Conservation (phyloP, 2,797 vertebrate genomes). For the Rachycentron canadum region DNA sequence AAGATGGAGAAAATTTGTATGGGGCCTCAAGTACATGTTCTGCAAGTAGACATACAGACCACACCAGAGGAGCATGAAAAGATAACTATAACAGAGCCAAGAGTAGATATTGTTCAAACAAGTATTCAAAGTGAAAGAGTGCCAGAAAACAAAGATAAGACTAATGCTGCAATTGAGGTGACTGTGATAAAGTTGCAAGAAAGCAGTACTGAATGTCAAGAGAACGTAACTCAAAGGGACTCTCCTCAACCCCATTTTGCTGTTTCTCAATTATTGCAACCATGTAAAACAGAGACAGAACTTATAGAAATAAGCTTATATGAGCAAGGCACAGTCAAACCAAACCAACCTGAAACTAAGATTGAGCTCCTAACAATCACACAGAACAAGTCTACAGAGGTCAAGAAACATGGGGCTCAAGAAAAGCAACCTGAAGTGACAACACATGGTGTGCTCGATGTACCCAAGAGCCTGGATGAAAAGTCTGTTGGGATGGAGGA, state of each 20-base stretch:
- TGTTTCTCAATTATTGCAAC: constrained; percentile 10
- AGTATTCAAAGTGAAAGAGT: neutral
- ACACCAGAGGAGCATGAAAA: neutral
- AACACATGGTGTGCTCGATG: neutral
- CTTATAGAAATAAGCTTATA: constrained; percentile 55
- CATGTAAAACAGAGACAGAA: constrained; percentile 24
- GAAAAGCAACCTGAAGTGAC: neutral
- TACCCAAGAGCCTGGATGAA: neutral
- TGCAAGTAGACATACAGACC: constrained; percentile 24
- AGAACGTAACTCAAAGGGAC: neutral
- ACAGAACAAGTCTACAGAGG: neutral
- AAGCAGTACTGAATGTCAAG: neutral
- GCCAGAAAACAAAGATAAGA: neutral
- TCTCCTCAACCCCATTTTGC: neutral
- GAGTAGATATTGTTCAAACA: neutral
- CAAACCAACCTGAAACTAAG: constrained; percentile 1
- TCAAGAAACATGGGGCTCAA: neutral
- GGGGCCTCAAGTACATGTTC: neutral
- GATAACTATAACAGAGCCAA: neutral
- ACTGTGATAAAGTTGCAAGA: neutral
- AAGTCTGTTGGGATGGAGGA: neutral
- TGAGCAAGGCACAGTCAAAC: constrained; percentile 15
- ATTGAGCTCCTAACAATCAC: neutral
- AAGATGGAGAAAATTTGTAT: neutral
- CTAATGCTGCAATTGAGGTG: neutral